phyloP scores from a whole-genome alignment of 1,140 invertebrate species.

The Zaprionus africanus region DNA sequence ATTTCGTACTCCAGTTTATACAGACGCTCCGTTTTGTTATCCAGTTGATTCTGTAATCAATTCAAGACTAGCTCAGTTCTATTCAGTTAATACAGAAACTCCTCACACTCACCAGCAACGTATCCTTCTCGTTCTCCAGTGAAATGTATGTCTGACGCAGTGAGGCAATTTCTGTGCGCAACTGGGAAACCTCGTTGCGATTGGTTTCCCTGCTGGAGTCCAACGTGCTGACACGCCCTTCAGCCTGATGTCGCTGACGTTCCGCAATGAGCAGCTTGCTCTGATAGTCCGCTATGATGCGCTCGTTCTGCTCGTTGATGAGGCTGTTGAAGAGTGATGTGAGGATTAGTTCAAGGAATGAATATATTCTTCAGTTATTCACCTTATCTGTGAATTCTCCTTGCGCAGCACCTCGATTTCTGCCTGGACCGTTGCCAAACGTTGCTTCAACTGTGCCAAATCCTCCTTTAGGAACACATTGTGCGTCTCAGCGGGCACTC shows the following conservation, averaged over 20 bases:
- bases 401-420: slow-evolving; percentile 56
- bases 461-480: slow-evolving; percentile 70
- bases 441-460: slow-evolving; percentile 56
- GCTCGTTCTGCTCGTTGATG: slow-evolving; percentile 80
- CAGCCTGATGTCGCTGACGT: slow-evolving; percentile 60
- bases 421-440: slow-evolving; percentile 37
- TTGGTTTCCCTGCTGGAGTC: slow-evolving; percentile 69
- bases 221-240: slow-evolving; percentile 59
- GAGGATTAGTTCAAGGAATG: neutral
- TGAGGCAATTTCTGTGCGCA: slow-evolving; percentile 64
- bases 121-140: slow-evolving; percentile 76
- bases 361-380: neutral
- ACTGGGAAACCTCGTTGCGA: slow-evolving; percentile 58
- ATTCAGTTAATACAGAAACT: neutral
- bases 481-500: slow-evolving; percentile 68
- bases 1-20: slow-evolving; percentile 75
- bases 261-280: slow-evolving; percentile 68
- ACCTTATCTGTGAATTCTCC: slow-evolving; percentile 73
- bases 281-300: slow-evolving; percentile 71
- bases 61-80: neutral
- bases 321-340: slow-evolving; percentile 45
- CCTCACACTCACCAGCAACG: slow-evolving; percentile 57
- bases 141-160: slow-evolving; percentile 64
- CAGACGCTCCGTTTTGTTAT: slow-evolving; percentile 71
- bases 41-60: slow-evolving; percentile 64